Base-by-base conservation (phyloP, 2,888 invertebrate genomes). In the Callyntrura guangdongensis region DNA sequence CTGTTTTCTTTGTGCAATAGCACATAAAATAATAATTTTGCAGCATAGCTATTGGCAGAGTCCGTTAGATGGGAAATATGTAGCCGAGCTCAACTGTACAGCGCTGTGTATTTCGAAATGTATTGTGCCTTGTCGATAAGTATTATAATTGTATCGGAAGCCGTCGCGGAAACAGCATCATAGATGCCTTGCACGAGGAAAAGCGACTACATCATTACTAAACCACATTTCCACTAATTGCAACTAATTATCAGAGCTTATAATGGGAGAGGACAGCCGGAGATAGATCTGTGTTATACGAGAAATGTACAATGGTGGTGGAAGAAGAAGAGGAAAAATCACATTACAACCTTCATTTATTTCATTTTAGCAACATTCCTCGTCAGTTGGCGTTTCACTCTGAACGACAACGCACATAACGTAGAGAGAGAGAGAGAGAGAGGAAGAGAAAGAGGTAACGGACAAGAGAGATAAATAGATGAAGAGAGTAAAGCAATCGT, bases 181-280 rank as follows among this genome's bases (percentile, higher is more conserved):
- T 17, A 20, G n/a, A 20, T n/a, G n/a, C 25, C n/a, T 27, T 1
- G 14, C 79, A 53, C 9, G 25, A 61, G 53, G 77, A n/a, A 36
- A 59, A 79, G n/a, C 14, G n/a, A 0, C n/a, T 36, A 11, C 81
- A 81, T 81, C 61, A 81, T 81, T 61, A 61, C 17, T 5, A 61
- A 81, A 45, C 81, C 81, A 20, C 81, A 81, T 11, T 79, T 53
- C 25, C 45, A 81, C 86, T 87, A 87, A 87, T 87, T 87, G 86
- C 69, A 79, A 49, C 86, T 87, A 87, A 87, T 87, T 87, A 87
- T 81, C 79, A 81, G 74, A 81, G 74, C 53, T 49, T n/a, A 56
- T 61, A 77, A 77, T 77, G 86, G 86, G 36, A 53, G 22, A 79
- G 77, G 67, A 79, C 64, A 87, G 79, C 25, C 64, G 67, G 22